Conservation (phyloP, 2,797 vertebrate genomes). For the Poeciliopsis gracilis region DNA sequence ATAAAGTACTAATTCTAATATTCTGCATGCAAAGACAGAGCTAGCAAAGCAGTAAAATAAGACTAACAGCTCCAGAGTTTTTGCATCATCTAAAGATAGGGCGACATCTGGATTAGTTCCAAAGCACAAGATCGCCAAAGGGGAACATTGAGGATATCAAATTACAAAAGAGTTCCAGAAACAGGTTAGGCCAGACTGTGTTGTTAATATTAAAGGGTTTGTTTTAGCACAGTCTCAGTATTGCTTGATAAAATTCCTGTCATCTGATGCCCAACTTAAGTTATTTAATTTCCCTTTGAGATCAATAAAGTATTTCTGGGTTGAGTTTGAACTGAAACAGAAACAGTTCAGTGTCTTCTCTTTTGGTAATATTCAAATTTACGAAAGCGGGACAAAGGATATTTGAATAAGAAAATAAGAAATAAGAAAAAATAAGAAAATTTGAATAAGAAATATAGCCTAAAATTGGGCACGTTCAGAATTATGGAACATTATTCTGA, state of each 20-base stretch:
- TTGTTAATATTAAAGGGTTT: background rate
- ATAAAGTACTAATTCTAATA: too few species aligned
- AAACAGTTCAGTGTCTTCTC: background rate
- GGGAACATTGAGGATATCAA: background rate
- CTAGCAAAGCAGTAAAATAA: background rate
- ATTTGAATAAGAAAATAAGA: background rate
- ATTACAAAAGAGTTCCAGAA: background rate
- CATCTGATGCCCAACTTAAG: background rate
- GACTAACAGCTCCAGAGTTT: background rate
- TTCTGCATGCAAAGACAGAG: background rate
- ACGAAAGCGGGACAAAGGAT: background rate
- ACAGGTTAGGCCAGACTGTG: background rate
- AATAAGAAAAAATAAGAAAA: too few species aligned
- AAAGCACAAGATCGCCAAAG: background rate
- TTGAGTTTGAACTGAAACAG: background rate
- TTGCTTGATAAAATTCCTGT: background rate
- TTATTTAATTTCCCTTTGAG: background rate
- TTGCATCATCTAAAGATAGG: background rate
- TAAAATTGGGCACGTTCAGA: background rate
- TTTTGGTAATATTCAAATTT: background rate
- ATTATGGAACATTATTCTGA: background rate
- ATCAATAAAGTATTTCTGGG: too few species aligned
- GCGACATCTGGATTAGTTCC: background rate
- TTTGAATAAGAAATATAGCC: background rate
- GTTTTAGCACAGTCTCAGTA: background rate